Conservation (phyloP, 2,888 invertebrate species). For the Nymphalis c-album region DNA sequence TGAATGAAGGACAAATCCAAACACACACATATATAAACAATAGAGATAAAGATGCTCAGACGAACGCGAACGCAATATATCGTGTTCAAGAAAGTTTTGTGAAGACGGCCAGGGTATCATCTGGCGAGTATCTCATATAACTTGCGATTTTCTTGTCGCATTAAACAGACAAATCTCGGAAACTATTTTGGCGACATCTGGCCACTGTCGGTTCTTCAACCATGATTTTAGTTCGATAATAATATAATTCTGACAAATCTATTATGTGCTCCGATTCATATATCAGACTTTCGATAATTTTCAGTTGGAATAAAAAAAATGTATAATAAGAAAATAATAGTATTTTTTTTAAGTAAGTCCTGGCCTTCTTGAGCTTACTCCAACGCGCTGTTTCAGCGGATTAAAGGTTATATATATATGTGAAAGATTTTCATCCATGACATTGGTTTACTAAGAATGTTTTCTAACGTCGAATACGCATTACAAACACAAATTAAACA, state of each 20-base stretch:
- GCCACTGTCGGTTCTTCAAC: conserved; percentile 35
- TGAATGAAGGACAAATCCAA: no score
- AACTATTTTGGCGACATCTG: conserved; percentile 47
- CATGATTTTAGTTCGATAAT: conserved; percentile 36
- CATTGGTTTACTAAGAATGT: no score
- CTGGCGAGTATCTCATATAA: conserved; percentile 44
- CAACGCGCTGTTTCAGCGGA: no score
- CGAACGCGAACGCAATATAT: conserved; percentile 10
- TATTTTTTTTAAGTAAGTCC: no score
- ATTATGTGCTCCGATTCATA: conserved; percentile 10
- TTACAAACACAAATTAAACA: no score
- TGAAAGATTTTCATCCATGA: no score
- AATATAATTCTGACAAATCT: conserved; percentile 16
- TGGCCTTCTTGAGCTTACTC: no score
- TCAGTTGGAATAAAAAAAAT: no score
- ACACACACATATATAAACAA: no score
- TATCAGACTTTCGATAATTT: neutral
- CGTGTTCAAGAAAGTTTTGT: conserved; percentile 1
- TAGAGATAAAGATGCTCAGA: neutral
- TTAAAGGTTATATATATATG: no score
- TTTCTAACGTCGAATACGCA: no score
- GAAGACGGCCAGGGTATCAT: conserved; percentile 33
- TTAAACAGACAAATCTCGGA: conserved; percentile 45
- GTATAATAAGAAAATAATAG: no score
- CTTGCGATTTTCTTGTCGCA: conserved; percentile 47